A percentile compares a stretch with the other conserved stretches of the same genome.
Evolutionary conservation across 2,888 invertebrate genomes (phyloP).

Genomic region (Boloria selene): DNA sequence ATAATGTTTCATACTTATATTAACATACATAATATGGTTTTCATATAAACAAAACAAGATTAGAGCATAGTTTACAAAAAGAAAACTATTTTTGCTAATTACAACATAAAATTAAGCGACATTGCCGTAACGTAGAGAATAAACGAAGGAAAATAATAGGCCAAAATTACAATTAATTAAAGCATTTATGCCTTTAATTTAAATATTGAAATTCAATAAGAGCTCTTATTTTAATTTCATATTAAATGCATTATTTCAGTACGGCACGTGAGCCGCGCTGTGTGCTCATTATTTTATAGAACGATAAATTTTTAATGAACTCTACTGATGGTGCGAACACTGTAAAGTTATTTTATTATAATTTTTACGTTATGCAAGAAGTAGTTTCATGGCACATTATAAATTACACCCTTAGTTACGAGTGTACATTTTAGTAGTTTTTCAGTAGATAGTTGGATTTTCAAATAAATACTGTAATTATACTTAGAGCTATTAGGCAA

Average conservation of each 20-base stretch:
- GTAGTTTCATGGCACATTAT: conserved; percentile 10
- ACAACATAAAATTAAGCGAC: conserved; percentile 24
- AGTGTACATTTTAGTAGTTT: too few species aligned
- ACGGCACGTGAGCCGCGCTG: conserved; percentile 46
- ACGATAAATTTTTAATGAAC: conserved; percentile 55
- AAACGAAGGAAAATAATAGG: conserved; percentile 30
- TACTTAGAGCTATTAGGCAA: too few species aligned
- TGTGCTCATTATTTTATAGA: conserved; percentile 53
- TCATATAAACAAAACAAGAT: not conserved
- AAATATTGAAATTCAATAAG: conserved; percentile 52
- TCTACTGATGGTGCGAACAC: conserved; percentile 43
- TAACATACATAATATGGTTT: not conserved
- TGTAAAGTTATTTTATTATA: conserved; percentile 47
- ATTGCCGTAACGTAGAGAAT: conserved; percentile 26
- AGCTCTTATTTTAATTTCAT: conserved; percentile 50
- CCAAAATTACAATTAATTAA: conserved; percentile 34
- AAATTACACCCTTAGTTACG: not conserved
- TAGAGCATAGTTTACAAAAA: too few species aligned
- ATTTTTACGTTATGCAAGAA: conserved; percentile 14
- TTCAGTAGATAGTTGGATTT: too few species aligned
- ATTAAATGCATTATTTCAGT: conserved; percentile 50
- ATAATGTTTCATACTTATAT: not conserved
- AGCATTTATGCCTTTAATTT: conserved; percentile 45
- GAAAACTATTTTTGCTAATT: conserved; percentile 18
- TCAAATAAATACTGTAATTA: too few species aligned